These are phyloP conservation scores for Myotis davidii DNA, from an alignment of 2,113 vertebrate species.

Conservation along the genomic window DNA sequence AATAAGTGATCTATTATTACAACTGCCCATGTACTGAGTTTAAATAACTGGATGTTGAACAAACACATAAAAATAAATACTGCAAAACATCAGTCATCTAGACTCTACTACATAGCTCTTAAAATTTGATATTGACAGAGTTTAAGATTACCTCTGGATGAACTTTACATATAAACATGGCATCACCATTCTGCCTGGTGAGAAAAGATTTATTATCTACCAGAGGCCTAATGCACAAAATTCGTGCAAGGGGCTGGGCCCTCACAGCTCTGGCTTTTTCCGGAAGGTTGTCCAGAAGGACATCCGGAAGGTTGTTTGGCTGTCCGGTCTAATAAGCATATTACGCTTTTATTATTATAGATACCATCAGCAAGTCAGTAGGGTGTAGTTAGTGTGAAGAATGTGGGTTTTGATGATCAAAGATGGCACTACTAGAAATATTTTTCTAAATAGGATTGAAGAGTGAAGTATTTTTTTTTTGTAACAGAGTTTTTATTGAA, in stretches of 20 bases:
- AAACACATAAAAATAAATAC: conserved; percentile 17
- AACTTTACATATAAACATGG: background rate
- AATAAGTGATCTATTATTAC: background rate
- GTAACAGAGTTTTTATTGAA: background rate
- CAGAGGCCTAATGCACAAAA: no score
- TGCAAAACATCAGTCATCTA: conserved; percentile 25
- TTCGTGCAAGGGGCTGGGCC: no score
- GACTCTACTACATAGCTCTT: background rate
- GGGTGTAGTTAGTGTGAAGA: background rate
- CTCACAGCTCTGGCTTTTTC: no score
- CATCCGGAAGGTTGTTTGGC: no score
- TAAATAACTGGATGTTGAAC: background rate
- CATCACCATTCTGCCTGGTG: background rate
- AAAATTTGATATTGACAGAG: background rate
- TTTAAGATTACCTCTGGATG: conserved; percentile 10
- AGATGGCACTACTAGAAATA: background rate
- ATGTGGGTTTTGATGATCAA: background rate
- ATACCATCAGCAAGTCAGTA: background rate
- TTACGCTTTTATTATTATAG: no score
- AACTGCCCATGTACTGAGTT: background rate
- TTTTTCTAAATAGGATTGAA: background rate
- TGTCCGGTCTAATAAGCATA: no score
- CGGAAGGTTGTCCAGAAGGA: no score
- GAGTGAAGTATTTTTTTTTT: background rate
- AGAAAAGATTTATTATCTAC: background rate